Conservation (phyloP, 2,888 invertebrate species). For the Sesia bembeciformis region DNA sequence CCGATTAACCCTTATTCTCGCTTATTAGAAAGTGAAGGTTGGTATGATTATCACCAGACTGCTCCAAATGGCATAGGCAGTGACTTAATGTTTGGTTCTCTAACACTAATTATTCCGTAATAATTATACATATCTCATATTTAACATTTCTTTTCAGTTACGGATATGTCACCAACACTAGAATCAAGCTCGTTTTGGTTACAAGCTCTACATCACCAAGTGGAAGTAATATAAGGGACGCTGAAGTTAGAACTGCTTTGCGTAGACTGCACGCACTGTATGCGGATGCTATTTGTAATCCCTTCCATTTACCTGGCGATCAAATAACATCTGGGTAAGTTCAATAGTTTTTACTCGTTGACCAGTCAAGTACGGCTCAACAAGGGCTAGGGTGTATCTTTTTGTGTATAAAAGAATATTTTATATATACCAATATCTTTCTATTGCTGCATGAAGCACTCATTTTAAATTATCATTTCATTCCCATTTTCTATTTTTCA, state of each 20-base stretch:
- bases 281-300: slow-evolving; percentile 96
- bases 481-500: slow-evolving; percentile 22
- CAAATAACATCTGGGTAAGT: slow-evolving; percentile 89
- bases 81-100: not conserved
- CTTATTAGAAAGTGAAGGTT: too few relatives aligned
- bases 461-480: too few relatives aligned
- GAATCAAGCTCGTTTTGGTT: slow-evolving; percentile 94
- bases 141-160: slow-evolving; percentile 73
- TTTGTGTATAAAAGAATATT: not conserved
- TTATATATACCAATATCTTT: too few relatives aligned
- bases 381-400: not conserved
- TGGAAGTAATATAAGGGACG: slow-evolving; percentile 90
- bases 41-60: too few relatives aligned
- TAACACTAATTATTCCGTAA: not conserved
- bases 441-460: too few relatives aligned
- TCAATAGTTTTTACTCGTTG: not conserved
- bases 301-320: slow-evolving; percentile 96
- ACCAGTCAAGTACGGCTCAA: not conserved
- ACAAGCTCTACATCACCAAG: slow-evolving; percentile 94
- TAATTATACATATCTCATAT: not conserved
- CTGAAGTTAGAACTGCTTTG: slow-evolving; percentile 91
- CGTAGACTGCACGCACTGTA: slow-evolving; percentile 93
- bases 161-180: slow-evolving; percentile 98
- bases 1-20: too few relatives aligned
- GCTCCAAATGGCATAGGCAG: too few relatives aligned